Base-by-base conservation (phyloP, 1,140 invertebrate species). In the Orius insidiosus region DNA sequence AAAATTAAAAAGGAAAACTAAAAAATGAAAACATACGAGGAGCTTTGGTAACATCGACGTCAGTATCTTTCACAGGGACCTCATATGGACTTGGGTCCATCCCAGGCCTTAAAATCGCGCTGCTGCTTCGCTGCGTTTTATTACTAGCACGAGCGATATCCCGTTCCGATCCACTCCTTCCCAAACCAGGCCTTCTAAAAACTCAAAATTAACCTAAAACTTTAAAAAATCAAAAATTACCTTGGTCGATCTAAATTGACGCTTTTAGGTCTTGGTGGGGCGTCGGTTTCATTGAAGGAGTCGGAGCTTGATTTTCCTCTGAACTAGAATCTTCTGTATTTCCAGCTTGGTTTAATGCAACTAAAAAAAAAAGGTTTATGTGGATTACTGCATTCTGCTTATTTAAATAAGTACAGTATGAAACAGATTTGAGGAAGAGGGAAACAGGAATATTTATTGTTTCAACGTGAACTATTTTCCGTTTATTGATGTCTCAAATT, bases 321-420 rank as follows among this genome's bases (percentile, higher is more conserved):
- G 78, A 81, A 55, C 79, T 78, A 31, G 81, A 79, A 62, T 84
- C 80, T 58, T 85, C 81, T 50, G 78, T 75, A 47, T 67, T 65
- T 46, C 68, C 73, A 35, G 71, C 67, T 57, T 71, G 68, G 54
- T 71, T 72, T 51, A 81, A 63, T 62, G 75, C 74, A 53, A 72
- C 71, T 74, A 56, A 34, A 54, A 57, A 19, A 46, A 47, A 24
- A 24, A n/a, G n/a, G 3, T 24, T 24, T 24, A 4, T 24, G 24
- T 24, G n/a, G n/a, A n/a, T n/a, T n/a, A n/a, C n/a, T n/a, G n/a
- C n/a, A n/a, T n/a, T n/a, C n/a, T n/a, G n/a, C n/a, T n/a, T n/a
- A n/a, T n/a, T n/a, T n/a, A n/a, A n/a, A n/a, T n/a, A n/a, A n/a
- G n/a, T n/a, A n/a, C n/a, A n/a, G n/a, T n/a, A n/a, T n/a, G n/a